Conservation (phyloP, 2,888 invertebrate species). For the Temnothorax unifasciatus region DNA sequence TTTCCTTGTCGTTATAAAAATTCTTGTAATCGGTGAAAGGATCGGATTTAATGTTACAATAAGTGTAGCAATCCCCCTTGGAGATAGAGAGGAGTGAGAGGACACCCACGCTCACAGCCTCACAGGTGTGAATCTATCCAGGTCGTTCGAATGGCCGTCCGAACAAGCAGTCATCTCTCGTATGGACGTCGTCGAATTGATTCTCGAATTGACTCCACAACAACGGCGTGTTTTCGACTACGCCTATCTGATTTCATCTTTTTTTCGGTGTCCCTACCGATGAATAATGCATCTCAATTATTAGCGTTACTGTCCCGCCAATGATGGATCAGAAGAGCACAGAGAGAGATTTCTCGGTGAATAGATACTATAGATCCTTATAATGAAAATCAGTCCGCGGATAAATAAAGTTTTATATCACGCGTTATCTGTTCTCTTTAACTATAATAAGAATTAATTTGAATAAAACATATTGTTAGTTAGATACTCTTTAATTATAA, state of each 20-base stretch:
- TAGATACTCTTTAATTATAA: background rate
- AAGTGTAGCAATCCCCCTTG: constrained; percentile 53
- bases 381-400: background rate
- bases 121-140: constrained; percentile 74
- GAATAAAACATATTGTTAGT: background rate
- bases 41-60: constrained; percentile 56
- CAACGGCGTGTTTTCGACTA: constrained; percentile 63
- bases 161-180: constrained; percentile 43
- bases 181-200: constrained; percentile 49
- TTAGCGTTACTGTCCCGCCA: constrained; percentile 33
- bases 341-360: background rate
- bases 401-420: background rate
- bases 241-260: constrained; percentile 50
- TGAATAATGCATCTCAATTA: constrained; percentile 75
- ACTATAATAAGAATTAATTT: background rate
- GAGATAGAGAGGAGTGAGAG: constrained; percentile 52
- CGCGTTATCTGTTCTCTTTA: background rate
- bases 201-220: constrained; percentile 57
- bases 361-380: background rate
- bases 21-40: constrained; percentile 52
- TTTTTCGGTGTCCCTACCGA: constrained; percentile 37
- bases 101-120: constrained; percentile 73
- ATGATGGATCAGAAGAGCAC: constrained; percentile 28
- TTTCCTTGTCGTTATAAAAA: constrained; percentile 15
- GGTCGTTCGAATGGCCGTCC: constrained; percentile 52